These are phyloP conservation scores for Machaerirhynchus nigripectus DNA, from an alignment of 2,113 vertebrate species.

Conservation along the genomic window DNA sequence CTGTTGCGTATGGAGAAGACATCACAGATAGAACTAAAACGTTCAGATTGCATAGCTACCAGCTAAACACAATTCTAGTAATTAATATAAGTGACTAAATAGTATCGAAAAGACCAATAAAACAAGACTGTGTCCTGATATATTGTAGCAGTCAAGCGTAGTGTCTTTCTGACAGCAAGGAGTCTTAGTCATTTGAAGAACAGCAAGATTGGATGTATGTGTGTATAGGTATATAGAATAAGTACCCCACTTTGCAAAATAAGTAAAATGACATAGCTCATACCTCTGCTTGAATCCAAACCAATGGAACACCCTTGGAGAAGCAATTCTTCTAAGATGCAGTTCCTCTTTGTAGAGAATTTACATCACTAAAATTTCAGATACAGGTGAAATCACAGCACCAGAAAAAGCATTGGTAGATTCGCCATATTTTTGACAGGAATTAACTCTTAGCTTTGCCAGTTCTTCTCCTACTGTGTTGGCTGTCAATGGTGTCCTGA, in stretches of 20 bases:
- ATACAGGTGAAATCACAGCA: not conserved
- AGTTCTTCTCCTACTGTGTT: not conserved
- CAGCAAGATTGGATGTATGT: not conserved
- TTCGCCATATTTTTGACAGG: not conserved
- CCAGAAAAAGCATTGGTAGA: not conserved
- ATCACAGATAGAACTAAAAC: not conserved
- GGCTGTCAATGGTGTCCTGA: fast-evolving
- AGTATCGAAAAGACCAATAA: not conserved
- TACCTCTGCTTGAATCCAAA: not conserved
- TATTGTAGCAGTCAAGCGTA: not conserved
- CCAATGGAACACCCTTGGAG: not conserved
- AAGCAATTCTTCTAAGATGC: not conserved
- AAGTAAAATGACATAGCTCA: not conserved
- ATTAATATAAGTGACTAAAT: not conserved
- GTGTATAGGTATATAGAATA: not conserved
- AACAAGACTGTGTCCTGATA: not conserved
- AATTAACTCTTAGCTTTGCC: not conserved
- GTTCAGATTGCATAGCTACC: not conserved
- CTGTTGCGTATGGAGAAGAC: not conserved
- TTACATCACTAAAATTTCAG: not conserved
- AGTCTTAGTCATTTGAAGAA: not conserved
- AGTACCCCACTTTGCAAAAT: not conserved
- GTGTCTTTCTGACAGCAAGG: not conserved
- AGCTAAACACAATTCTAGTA: not conserved
- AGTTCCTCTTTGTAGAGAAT: not conserved